Evolutionary conservation across 2,888 invertebrate genomes (phyloP), one percentile per base, ranked within the genome.

Genomic region (Octonoba sinensis): DNA sequence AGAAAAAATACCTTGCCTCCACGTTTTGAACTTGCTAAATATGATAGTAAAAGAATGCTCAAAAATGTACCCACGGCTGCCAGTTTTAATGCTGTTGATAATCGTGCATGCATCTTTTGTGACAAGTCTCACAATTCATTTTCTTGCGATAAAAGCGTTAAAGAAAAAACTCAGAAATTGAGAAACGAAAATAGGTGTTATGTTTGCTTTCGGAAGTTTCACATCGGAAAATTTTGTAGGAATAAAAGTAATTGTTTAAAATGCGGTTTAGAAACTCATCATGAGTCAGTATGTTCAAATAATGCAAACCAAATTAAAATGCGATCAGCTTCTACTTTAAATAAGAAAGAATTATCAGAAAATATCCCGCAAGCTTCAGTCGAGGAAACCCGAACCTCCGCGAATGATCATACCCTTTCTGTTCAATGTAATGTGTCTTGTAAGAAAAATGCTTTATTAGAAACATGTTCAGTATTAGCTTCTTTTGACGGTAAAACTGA

Each of bases 11-110:
- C 56, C 16, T 12, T 56, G 12, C 16, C 20, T 20, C 12, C 56
- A 56, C 56, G 20, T 16, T 56, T 8, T 3, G 56, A 56, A 18
- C 12, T 1, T 2, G 27, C 27, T 3, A 27, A 27, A 27, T 27
- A 3, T 6, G 20, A 18, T 12, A 56, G 8, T 56, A 56, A 56
- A 56, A 6, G 8, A 56, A 20, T 20, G 20, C 2, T 16, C 20
- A 56, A 18, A 56, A 56, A 56, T 56, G 20, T 20, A 20, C 56
- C 54, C 56, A 56, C 56, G 56, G 56, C 56, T 56, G 20, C 18
- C 3, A 20, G 3, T 16, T 56, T 56, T 56, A 56, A 20, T 27
- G 22, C 27, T 60, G 36, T 27, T 13, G 60, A 27, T 27, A 24
- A 24, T 24, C 60, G 27, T 24, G 4, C 15, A 60, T 60, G 27